Evolutionary conservation across 2,113 vertebrate species (phyloP).

Genomic region (Leptosomus discolor): DNA sequence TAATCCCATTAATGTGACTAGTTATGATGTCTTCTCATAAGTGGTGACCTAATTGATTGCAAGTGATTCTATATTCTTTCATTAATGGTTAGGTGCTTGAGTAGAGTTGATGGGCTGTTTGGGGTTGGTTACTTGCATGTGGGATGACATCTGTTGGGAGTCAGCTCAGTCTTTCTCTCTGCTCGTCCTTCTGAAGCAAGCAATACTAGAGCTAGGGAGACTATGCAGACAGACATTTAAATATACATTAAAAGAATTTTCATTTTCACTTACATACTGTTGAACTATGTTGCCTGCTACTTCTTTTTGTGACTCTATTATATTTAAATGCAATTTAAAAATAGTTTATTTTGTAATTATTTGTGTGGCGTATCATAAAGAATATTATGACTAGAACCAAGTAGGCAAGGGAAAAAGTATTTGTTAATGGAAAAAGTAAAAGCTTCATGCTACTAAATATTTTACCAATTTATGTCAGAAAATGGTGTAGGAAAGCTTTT

Average conservation of each 20-base stretch:
- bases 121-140: neutral
- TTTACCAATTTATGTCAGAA: conserved; percentile 16
- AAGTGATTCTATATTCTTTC: neutral
- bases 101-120: neutral
- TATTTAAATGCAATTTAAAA: neutral
- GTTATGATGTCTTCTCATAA: accelerated
- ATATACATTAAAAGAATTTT: neutral
- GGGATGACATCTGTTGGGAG: neutral
- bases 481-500: neutral
- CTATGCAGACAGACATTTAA: neutral
- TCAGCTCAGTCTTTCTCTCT: neutral
- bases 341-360: neutral
- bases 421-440: conserved; percentile 19
- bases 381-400: neutral
- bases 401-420: neutral
- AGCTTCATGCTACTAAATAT: conserved; percentile 20
- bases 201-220: neutral
- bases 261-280: neutral
- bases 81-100: neutral
- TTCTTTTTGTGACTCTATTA: neutral
- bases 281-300: neutral
- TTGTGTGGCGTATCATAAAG: neutral
- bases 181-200: neutral
- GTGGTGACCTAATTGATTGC: neutral
- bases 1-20: neutral